phyloP scores from a whole-genome alignment of 2,888 invertebrate genomes.

The Electrophaes corylata region DNA sequence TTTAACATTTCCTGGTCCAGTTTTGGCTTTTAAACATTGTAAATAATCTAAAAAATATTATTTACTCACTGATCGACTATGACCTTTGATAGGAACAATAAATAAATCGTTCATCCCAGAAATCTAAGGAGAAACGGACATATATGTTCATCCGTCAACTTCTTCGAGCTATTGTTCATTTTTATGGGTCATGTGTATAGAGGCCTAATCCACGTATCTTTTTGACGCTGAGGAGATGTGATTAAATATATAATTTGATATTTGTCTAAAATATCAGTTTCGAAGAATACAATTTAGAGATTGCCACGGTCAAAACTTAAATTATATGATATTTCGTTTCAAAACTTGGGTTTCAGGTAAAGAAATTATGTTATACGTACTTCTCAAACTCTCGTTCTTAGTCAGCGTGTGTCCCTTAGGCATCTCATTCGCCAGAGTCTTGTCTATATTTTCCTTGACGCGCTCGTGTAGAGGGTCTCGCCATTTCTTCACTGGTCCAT shows the following conservation, averaged over 20 bases:
- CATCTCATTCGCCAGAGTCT: constrained; percentile 75
- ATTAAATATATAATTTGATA: too few relatives aligned
- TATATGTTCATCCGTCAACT: not conserved
- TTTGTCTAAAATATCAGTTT: too few relatives aligned
- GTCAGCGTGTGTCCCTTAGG: constrained; percentile 81
- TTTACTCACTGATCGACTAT: too few relatives aligned
- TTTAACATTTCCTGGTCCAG: not conserved
- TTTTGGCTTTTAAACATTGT: not conserved
- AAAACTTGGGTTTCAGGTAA: too few relatives aligned
- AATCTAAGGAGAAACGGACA: too few relatives aligned
- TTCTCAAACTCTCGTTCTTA: constrained; percentile 81
- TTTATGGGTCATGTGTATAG: not conserved
- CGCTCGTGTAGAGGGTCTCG: constrained; percentile 79
- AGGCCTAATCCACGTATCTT: too few relatives aligned
- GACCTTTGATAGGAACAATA: not conserved
- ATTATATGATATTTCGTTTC: too few relatives aligned
- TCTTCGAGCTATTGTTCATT: not conserved
- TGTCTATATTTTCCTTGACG: constrained; percentile 81
- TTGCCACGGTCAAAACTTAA: too few relatives aligned
- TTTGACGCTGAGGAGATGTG: too few relatives aligned
- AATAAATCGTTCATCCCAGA: not conserved
- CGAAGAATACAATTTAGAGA: too few relatives aligned
- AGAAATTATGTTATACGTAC: constrained; percentile 57
- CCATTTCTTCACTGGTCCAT: constrained; percentile 78
- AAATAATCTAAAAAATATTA: not conserved